Evolutionary conservation across 2,888 invertebrate genomes (phyloP).

Genomic region (Dioctria rufipes): DNA sequence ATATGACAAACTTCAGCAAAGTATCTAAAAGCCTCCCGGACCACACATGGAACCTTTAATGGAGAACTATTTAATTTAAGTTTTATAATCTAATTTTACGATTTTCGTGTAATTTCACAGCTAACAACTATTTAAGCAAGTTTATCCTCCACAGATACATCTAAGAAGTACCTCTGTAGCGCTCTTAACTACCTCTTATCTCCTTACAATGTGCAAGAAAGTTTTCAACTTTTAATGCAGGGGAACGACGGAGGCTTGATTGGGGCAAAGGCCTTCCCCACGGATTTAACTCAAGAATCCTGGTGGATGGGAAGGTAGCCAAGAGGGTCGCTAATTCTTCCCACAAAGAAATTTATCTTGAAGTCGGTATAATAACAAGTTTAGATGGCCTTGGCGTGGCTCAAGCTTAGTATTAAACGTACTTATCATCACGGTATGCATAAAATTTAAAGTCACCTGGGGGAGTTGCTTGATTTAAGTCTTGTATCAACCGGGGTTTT

Average conservation of each 20-base stretch:
- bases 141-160: conserved; percentile 41
- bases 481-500: conserved; percentile 30
- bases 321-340: conserved; percentile 55
- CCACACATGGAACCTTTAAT: conserved; percentile 25
- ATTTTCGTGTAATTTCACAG: conserved; percentile 57
- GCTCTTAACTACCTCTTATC: conserved; percentile 50
- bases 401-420: conserved; percentile 56
- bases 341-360: conserved; percentile 58
- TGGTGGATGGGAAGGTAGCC: conserved; percentile 1
- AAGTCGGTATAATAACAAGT: conserved; percentile 31
- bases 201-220: conserved; percentile 52
- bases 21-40: conserved; percentile 13
- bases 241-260: conserved; percentile 16
- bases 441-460: conserved; percentile 59
- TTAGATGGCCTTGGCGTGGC: conserved; percentile 30
- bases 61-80: conserved; percentile 55
- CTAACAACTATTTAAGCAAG: conserved; percentile 56
- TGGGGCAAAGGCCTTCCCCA: conserved; percentile 21
- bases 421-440: conserved; percentile 58
- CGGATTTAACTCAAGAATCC: conserved; percentile 26
- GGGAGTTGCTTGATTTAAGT: conserved; percentile 55
- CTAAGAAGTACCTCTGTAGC: conserved; percentile 39
- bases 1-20: conserved; percentile 20
- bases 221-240: conserved; percentile 46
- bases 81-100: conserved; percentile 59